Conservation (phyloP, 2,888 invertebrate genomes). For the Laothoe populi region DNA sequence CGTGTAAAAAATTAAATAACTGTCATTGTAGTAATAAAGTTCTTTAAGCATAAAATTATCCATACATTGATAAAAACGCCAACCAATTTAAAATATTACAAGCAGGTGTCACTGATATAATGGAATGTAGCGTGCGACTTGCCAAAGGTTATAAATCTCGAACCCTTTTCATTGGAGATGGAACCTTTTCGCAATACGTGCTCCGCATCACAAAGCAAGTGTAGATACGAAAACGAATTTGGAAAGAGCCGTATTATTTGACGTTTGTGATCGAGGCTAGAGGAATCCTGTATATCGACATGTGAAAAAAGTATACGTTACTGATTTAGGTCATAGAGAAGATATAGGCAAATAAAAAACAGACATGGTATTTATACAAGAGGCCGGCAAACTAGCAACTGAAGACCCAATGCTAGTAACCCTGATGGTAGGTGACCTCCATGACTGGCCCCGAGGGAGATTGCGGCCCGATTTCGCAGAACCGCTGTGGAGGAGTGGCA, state of each 20-base stretch:
- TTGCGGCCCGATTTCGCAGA: too few relatives aligned
- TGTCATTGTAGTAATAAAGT: too few relatives aligned
- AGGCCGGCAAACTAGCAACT: too few relatives aligned
- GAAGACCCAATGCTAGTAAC: too few relatives aligned
- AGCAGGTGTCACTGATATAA: constrained; percentile 50
- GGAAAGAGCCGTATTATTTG: constrained; percentile 18
- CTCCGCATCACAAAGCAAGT: constrained; percentile 14
- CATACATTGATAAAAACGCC: constrained; percentile 45
- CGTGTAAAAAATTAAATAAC: too few relatives aligned
- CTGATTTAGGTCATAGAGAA: not conserved
- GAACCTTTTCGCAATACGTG: constrained; percentile 35
- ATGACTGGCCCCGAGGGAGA: too few relatives aligned
- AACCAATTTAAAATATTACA: constrained; percentile 46
- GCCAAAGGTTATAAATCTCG: constrained; percentile 52
- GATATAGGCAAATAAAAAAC: too few relatives aligned
- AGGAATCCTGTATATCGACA: not conserved
- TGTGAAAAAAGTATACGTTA: not conserved
- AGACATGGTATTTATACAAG: too few relatives aligned
- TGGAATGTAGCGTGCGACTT: constrained; percentile 41
- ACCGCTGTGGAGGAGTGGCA: too few relatives aligned
- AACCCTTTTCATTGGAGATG: constrained; percentile 53
- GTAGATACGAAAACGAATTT: constrained; percentile 13
- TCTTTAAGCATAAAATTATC: constrained; percentile 25
- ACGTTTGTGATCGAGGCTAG: constrained; percentile 15
- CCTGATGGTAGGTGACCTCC: too few relatives aligned